A percentile compares a stretch with the other conserved stretches of the same genome.
Conservation (phyloP, 2,113 vertebrate species). For the Thunnus thynnus region DNA sequence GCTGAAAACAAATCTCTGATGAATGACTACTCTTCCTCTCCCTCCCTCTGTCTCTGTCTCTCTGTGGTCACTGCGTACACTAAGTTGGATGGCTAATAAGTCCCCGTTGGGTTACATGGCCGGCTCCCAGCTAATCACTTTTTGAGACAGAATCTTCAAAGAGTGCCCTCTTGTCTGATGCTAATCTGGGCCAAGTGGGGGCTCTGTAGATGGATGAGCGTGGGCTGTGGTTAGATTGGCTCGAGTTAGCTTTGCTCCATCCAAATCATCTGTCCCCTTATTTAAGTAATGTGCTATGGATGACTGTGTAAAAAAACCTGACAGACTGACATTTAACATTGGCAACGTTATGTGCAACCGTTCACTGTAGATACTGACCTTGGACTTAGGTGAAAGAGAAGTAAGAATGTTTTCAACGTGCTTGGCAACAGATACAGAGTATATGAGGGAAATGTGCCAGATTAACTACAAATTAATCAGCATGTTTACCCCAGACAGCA, state of each 20-base stretch:
- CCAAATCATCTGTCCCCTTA: slow-evolving; percentile 43
- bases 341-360: slow-evolving; percentile 15
- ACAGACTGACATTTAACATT: slow-evolving; percentile 14
- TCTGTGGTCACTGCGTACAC: slow-evolving; percentile 58
- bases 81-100: slow-evolving; percentile 59
- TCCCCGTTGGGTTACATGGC: slow-evolving; percentile 53
- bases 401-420: slow-evolving; percentile 2
- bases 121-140: slow-evolving; percentile 68
- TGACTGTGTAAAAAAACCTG: slow-evolving; percentile 20
- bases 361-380: slow-evolving; percentile 15
- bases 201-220: slow-evolving; percentile 46
- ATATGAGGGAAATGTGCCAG: neutral
- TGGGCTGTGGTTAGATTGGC: slow-evolving; percentile 38
- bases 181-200: slow-evolving; percentile 60
- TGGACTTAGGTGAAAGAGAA: slow-evolving; percentile 11
- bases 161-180: slow-evolving; percentile 65
- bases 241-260: slow-evolving; percentile 20
- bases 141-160: slow-evolving; percentile 68
- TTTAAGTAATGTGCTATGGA: slow-evolving; percentile 12
- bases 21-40: slow-evolving; percentile 32
- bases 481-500: too few relatives aligned
- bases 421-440: neutral
- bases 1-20: slow-evolving; percentile 62
- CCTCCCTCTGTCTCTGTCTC: slow-evolving; percentile 26
- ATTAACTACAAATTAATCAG: neutral